Evolutionary conservation across 2,797 vertebrate genomes (phyloP).

Genomic region (Mergus octosetaceus): DNA sequence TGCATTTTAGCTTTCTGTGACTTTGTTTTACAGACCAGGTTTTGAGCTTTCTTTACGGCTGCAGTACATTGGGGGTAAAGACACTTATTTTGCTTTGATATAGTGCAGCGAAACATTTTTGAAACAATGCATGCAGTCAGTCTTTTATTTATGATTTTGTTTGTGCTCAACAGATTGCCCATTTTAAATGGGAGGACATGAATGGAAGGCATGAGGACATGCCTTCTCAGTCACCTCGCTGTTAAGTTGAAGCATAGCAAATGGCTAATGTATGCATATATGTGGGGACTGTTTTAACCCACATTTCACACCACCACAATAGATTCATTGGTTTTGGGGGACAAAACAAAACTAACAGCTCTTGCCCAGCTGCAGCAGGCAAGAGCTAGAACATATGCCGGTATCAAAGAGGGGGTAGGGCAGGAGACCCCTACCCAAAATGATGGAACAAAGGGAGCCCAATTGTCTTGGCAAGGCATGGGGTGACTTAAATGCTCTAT

Average conservation of each 20-base stretch:
- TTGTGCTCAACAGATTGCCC: conserved; percentile 68
- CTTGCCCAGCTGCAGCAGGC: conserved; percentile 88
- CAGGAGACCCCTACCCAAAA: conserved; percentile 78
- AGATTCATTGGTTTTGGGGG: conserved; percentile 68
- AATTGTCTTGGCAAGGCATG: conserved; percentile 87
- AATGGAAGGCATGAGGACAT: no score
- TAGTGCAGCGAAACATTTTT: background rate
- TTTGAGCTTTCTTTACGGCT: background rate
- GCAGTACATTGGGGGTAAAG: background rate
- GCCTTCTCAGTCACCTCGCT: conserved; percentile 57
- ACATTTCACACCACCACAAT: conserved; percentile 66
- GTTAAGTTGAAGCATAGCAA: conserved; percentile 66
- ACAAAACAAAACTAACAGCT: conserved; percentile 43
- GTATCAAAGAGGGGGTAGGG: conserved; percentile 71
- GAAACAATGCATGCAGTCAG: background rate
- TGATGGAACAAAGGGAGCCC: conserved; percentile 87
- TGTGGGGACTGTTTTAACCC: conserved; percentile 38
- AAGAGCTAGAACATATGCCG: conserved; percentile 92
- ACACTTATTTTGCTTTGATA: background rate
- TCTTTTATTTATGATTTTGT: conserved; percentile 62
- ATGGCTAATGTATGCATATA: conserved; percentile 72
- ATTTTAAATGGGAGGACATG: conserved; percentile 11
- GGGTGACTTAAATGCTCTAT: conserved; percentile 96
- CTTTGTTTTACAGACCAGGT: background rate
- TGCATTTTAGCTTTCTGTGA: background rate